Conservation (phyloP, 2,888 invertebrate genomes). For the Ochropleura plecta region DNA sequence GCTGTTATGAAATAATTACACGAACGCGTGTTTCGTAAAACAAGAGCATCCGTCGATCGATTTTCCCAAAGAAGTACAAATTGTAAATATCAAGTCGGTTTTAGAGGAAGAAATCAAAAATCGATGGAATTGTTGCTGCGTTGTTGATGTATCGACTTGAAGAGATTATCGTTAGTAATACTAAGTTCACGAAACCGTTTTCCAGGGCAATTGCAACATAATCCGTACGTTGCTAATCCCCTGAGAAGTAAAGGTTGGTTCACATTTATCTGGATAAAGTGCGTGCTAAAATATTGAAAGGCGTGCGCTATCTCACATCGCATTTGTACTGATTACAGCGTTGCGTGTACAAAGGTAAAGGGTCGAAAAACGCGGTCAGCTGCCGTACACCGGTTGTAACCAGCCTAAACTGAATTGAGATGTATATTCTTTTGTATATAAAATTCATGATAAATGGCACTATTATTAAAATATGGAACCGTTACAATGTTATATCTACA, state of each 20-base stretch:
- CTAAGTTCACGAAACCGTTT: conserved; percentile 57
- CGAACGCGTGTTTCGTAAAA: background rate
- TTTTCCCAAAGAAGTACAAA: background rate
- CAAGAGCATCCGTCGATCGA: background rate
- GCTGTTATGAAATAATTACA: no score
- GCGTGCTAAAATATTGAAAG: conserved; percentile 88
- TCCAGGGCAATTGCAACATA: conserved; percentile 64
- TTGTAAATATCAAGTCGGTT: background rate
- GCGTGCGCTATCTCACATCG: conserved; percentile 82
- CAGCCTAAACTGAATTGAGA: conserved; percentile 61
- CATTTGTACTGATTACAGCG: conserved; percentile 87
- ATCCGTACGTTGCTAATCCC: conserved; percentile 73
- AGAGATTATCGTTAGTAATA: conserved; percentile 63
- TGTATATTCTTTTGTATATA: conserved; percentile 54
- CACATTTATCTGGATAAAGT: conserved; percentile 87
- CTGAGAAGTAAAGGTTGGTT: conserved; percentile 77
- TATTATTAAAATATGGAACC: conserved; percentile 36
- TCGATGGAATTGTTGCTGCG: conserved; percentile 3
- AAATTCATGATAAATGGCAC: conserved; percentile 48
- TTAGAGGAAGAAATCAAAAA: background rate
- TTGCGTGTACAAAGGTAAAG: conserved; percentile 75
- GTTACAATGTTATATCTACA: conserved; percentile 39
- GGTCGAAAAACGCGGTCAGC: conserved; percentile 67
- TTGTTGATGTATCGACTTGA: conserved; percentile 33
- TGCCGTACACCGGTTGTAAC: conserved; percentile 55